Evolutionary conservation across 2,797 vertebrate genomes (phyloP).

Genomic region (Cottoperca gobio): DNA sequence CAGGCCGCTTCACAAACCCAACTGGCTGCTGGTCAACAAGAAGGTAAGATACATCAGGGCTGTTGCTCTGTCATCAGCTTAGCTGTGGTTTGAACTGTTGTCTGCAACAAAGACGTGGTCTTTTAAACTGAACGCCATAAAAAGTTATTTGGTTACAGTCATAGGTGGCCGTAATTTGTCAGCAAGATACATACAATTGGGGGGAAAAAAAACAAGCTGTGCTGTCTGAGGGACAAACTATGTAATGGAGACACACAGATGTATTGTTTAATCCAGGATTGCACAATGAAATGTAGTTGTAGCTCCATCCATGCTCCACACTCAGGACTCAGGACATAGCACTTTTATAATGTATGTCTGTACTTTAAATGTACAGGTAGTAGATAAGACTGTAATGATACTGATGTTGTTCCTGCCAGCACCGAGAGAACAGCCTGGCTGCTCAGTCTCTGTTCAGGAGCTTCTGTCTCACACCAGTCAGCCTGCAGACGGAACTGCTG

Average conservation of each 20-base stretch:
- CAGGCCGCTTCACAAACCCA: constrained; percentile 95
- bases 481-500: constrained; percentile 92
- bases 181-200: neutral
- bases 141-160: neutral
- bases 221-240: neutral
- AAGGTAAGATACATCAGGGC: constrained; percentile 81
- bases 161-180: neutral
- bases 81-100: neutral
- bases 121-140: neutral
- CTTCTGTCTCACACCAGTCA: constrained; percentile 90
- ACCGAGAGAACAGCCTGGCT: constrained; percentile 90
- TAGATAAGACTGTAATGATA: neutral
- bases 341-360: no score
- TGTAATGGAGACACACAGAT: neutral
- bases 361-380: neutral
- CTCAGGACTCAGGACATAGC: no score
- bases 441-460: constrained; percentile 91
- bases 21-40: constrained; percentile 92
- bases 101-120: neutral
- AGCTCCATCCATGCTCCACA: neutral
- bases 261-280: neutral
- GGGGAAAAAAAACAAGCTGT: no score
- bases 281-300: neutral
- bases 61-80: neutral
- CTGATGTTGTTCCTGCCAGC: constrained; percentile 75